Evolutionary conservation across 2,113 vertebrate species (phyloP).

Genomic region (Syrrhaptes paradoxus): DNA sequence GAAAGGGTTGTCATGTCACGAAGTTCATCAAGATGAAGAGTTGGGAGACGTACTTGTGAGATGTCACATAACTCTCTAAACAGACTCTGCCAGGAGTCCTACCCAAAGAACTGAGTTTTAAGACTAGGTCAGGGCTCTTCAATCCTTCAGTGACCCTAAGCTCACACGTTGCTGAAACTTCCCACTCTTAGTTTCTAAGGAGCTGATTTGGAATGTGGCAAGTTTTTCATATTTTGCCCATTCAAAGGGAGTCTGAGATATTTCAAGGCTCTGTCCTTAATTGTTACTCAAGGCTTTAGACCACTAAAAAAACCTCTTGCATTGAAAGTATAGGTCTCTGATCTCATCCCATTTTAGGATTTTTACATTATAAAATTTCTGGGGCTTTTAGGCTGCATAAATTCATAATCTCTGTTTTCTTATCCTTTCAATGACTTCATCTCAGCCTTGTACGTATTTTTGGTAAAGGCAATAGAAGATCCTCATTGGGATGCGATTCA

Average conservation of each 20-base stretch:
- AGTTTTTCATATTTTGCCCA: not conserved
- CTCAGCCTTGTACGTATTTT: not conserved
- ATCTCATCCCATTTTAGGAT: not conserved
- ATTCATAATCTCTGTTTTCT: not conserved
- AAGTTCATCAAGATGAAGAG: not conserved
- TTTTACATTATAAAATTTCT: not conserved
- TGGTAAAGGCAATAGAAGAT: not conserved
- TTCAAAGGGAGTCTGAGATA: not conserved
- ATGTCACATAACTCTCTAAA: not conserved
- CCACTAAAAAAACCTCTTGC: not conserved
- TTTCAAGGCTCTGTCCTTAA: not conserved
- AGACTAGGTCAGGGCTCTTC: not conserved
- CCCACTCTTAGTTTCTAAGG: not conserved
- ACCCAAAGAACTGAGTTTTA: not conserved
- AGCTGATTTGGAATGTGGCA: rapidly evolving
- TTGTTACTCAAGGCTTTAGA: not conserved
- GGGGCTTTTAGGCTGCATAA: not conserved
- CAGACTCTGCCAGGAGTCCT: not conserved
- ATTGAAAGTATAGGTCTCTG: not conserved
- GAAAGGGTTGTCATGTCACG: not conserved
- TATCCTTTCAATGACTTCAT: not conserved
- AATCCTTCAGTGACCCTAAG: not conserved
- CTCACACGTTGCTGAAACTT: not conserved
- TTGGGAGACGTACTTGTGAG: not conserved
- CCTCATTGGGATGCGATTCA: not conserved